These are phyloP conservation scores for Gouania willdenowi DNA, from an alignment of 2,797 vertebrate species.

Conservation along the genomic window DNA sequence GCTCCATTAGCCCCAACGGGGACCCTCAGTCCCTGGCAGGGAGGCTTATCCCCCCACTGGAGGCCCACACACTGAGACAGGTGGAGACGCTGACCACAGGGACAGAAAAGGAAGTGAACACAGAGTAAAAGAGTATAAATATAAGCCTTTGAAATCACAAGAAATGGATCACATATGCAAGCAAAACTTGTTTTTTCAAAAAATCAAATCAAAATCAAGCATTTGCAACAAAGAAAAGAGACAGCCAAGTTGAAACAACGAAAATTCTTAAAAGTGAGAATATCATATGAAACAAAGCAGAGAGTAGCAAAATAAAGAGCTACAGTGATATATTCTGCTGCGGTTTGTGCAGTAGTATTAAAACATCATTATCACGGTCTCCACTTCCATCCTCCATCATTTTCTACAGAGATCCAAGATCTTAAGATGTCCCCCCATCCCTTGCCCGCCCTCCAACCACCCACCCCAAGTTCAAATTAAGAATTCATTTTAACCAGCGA, in stretches of 20 bases:
- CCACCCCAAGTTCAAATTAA: conserved; percentile 76
- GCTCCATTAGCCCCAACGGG: conserved; percentile 68
- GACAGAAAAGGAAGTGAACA: conserved; percentile 19
- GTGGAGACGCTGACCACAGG: conserved; percentile 59
- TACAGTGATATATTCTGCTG: no score
- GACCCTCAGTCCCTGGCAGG: conserved; percentile 65
- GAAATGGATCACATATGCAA: no score
- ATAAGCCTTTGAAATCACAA: no score
- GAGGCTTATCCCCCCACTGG: conserved; percentile 41
- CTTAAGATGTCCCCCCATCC: conserved; percentile 45
- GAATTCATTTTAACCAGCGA: conserved; percentile 80
- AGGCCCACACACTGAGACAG: conserved; percentile 67
- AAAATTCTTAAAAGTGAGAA: no score
- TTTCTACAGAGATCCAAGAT: conserved; percentile 61
- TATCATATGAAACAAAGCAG: no score
- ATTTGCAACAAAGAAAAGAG: no score
- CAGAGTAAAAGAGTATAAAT: no score
- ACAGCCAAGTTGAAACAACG: no score
- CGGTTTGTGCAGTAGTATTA: conserved; percentile 43
- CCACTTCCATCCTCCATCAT: conserved; percentile 50
- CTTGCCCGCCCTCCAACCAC: conserved; percentile 43
- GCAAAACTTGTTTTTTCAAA: no score
- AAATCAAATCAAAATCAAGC: no score
- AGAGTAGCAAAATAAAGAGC: no score
- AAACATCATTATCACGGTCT: conserved; percentile 60